phyloP scores from a whole-genome alignment of 1,140 invertebrate species.

The Gryon sp. region DNA sequence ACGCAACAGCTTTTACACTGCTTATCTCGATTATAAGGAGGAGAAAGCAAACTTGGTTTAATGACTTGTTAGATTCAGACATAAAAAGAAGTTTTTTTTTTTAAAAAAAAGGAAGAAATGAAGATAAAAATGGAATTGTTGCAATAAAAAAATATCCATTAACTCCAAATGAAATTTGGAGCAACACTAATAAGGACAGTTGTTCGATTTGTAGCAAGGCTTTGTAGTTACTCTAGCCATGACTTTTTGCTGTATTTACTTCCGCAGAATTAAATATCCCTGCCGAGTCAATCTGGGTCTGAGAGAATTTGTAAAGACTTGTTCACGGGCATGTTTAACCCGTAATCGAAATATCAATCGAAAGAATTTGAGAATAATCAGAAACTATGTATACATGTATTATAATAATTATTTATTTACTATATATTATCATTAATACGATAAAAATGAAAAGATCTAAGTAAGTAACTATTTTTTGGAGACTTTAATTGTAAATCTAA shows the following conservation, averaged over 20 bases:
- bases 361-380: neutral
- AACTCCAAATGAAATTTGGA: too few relatives aligned
- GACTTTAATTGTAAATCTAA: too few relatives aligned
- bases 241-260: neutral
- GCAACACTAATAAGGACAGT: too few relatives aligned
- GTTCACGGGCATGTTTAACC: constrained; percentile 3
- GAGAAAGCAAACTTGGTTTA: too few relatives aligned
- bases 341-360: constrained; percentile 23
- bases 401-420: neutral
- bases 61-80: too few relatives aligned
- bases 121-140: too few relatives aligned
- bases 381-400: neutral
- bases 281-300: neutral
- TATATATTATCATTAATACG: too few relatives aligned
- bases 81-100: too few relatives aligned
- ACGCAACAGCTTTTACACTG: constrained; percentile 1
- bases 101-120: too few relatives aligned
- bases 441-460: too few relatives aligned
- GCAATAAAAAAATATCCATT: too few relatives aligned
- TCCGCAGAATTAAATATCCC: neutral
- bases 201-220: neutral
- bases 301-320: neutral
- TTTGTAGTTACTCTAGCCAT: neutral
- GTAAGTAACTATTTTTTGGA: too few relatives aligned
- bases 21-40: neutral